These are phyloP conservation scores for Alcedo atthis DNA, from an alignment of 2,797 vertebrate genomes.

Conservation along the genomic window DNA sequence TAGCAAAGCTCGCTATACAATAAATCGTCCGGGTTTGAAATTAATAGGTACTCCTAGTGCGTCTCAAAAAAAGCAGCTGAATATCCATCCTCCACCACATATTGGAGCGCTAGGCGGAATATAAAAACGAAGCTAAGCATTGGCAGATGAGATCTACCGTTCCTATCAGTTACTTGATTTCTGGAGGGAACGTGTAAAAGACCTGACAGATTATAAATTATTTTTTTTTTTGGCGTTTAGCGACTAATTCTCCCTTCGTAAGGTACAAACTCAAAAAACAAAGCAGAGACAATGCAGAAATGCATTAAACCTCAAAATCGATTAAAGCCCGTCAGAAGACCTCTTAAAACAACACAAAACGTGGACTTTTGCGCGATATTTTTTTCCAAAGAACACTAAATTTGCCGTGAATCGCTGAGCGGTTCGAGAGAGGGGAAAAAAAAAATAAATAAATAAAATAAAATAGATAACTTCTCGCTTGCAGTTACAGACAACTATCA, in stretches of 20 bases:
- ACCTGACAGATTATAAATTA: not conserved
- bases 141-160: not conserved
- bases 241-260: conserved; percentile 36
- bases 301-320: conserved; percentile 13
- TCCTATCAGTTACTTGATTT: not conserved
- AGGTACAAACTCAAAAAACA: conserved; percentile 13
- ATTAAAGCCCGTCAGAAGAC: not conserved
- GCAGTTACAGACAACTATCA: not conserved
- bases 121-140: not conserved
- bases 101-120: not conserved
- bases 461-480: not conserved
- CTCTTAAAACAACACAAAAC: conserved; percentile 10
- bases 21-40: conserved; percentile 1
- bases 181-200: not conserved
- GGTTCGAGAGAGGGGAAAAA: not conserved
- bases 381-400: conserved; percentile 33
- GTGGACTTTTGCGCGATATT: not conserved
- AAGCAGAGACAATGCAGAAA: conserved; percentile 10
- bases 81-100: not conserved
- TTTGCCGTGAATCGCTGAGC: not conserved
- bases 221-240: not conserved
- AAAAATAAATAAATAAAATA: not conserved
- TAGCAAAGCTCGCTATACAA: not conserved
- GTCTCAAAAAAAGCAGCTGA: not conserved
- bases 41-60: not conserved